Percentiles rank a stretch among this genome's conserved stretches.
phyloP scores from a whole-genome alignment of 2,797 vertebrate genomes.

The Semotilus atromaculatus region DNA sequence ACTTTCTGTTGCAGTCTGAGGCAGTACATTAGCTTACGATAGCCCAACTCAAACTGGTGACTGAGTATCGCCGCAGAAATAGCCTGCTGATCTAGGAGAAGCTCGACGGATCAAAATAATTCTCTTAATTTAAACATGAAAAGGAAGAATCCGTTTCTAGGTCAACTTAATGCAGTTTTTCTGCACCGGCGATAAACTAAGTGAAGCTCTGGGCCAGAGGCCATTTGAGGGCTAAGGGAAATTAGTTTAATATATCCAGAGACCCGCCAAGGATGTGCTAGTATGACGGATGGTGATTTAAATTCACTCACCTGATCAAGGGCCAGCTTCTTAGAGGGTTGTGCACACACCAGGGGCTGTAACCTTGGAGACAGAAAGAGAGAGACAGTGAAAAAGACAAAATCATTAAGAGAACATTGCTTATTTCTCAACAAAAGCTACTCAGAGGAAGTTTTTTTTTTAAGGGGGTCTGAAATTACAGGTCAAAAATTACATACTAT shows the following conservation, averaged over 20 bases:
- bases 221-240: constrained; percentile 16
- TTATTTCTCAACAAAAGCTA: neutral
- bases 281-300: constrained; percentile 1
- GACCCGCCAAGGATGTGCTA: neutral
- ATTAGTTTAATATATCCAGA: constrained; percentile 35
- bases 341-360: constrained; percentile 77
- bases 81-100: constrained; percentile 11
- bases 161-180: constrained; percentile 38
- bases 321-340: constrained; percentile 78
- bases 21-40: constrained; percentile 7
- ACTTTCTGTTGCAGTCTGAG: constrained; percentile 13
- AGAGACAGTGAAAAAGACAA: neutral
- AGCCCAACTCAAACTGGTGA: neutral
- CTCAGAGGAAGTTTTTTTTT: neutral
- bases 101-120: constrained; percentile 2
- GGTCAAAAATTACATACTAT: neutral
- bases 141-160: constrained; percentile 30
- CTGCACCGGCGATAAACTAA: neutral
- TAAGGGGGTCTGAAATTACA: too few relatives aligned
- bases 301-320: constrained; percentile 73
- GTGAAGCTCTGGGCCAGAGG: constrained; percentile 30
- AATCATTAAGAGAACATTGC: constrained; percentile 1
- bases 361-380: constrained; percentile 67
- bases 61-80: neutral
- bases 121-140: constrained; percentile 40